phyloP scores from a whole-genome alignment of 2,797 vertebrate genomes.

The Phoeniculus purpureus region DNA sequence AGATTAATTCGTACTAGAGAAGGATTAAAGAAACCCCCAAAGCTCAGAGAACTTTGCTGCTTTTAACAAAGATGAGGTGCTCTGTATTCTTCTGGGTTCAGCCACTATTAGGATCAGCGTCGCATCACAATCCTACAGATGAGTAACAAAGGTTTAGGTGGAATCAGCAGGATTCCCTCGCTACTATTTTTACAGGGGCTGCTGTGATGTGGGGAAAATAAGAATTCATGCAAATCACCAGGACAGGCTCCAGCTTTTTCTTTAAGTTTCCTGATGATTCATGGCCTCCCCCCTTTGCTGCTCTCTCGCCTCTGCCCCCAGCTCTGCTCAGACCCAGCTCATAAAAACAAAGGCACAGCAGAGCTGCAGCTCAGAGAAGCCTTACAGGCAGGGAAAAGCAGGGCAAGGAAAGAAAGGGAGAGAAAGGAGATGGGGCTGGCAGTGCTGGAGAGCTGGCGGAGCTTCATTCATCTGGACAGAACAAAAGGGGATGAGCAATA shows the following conservation, averaged over 20 bases:
- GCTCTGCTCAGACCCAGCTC: neutral
- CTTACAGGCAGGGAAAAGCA: accelerated
- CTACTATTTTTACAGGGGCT: neutral
- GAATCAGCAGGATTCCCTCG: neutral
- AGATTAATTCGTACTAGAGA: neutral
- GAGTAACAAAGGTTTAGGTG: neutral
- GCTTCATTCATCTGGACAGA: neutral
- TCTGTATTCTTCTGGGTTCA: neutral
- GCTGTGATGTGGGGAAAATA: neutral
- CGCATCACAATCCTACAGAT: neutral
- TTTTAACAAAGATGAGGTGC: slow-evolving; percentile 32
- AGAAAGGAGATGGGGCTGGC: neutral
- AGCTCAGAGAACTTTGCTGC: neutral
- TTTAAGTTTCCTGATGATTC: neutral
- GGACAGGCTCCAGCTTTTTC: neutral
- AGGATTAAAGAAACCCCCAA: neutral
- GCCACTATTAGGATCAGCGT: neutral
- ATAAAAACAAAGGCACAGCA: neutral
- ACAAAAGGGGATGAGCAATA: neutral
- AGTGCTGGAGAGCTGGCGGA: neutral
- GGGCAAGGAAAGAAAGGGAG: neutral
- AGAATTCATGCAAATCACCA: neutral
- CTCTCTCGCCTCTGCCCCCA: neutral
- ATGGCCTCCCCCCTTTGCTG: neutral
- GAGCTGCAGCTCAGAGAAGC: neutral